A percentile compares a stretch with the other conserved stretches of the same genome.
phyloP scores from a whole-genome alignment of 2,113 vertebrate genomes.

The western clawed frog (Xenopus tropicalis) region UCB_Xtro_10.0 CM004444.2:122474001-122474500 shows the following conservation, averaged over 20 bases:
- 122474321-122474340: slow-evolving; percentile 52
- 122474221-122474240: slow-evolving; percentile 79
- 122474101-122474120: slow-evolving; percentile 76
- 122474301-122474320: slow-evolving; percentile 57
- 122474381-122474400: no score
- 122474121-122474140: slow-evolving; percentile 79
- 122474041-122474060: slow-evolving; percentile 84
- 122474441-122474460: no score
- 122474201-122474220: slow-evolving; percentile 80
- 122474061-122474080: slow-evolving; percentile 71
- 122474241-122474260: slow-evolving; percentile 67
- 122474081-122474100: slow-evolving; percentile 86
- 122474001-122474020: slow-evolving; percentile 95
- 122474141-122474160: slow-evolving; percentile 70
- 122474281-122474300: slow-evolving; percentile 57
- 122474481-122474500: no score
- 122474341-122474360: slow-evolving; percentile 42
- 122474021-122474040: slow-evolving; percentile 87
- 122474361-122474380: background rate
- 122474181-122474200: slow-evolving; percentile 84
- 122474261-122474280: slow-evolving; percentile 50
- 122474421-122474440: no score
- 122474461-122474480: no score
- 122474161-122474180: slow-evolving; percentile 84
- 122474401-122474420: no score